phyloP scores from a whole-genome alignment of 2,113 vertebrate genomes.

The Nothocercus julius region DNA sequence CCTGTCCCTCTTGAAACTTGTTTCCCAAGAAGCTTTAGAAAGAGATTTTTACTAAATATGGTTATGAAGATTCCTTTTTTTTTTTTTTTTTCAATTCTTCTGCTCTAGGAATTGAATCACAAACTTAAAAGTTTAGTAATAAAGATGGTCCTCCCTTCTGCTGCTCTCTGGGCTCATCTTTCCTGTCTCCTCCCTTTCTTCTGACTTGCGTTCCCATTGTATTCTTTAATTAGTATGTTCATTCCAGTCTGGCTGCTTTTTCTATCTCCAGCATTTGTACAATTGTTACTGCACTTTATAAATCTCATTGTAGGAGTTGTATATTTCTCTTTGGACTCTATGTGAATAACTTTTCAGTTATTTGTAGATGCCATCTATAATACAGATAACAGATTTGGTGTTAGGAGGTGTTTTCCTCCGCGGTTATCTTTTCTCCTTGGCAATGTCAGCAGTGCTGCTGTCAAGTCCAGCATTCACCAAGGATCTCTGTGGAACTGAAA shows the following conservation, averaged over 20 bases:
- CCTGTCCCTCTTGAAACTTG: not conserved
- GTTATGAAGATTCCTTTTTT: not conserved
- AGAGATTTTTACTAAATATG: not conserved
- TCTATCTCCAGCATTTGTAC: not conserved
- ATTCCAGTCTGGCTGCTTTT: not conserved
- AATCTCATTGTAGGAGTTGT: not conserved
- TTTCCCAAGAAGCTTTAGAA: not conserved
- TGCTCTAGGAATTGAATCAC: not conserved
- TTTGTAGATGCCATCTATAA: not conserved
- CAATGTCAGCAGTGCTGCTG: not conserved
- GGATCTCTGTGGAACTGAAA: not conserved
- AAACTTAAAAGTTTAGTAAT: not conserved
- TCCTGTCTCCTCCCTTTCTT: not conserved
- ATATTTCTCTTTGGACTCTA: not conserved
- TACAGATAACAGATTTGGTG: not conserved
- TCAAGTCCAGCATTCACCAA: not conserved
- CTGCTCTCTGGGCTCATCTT: not conserved
- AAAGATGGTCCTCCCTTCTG: accelerated
- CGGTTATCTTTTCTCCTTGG: not conserved
- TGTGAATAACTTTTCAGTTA: not conserved
- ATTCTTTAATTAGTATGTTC: not conserved
- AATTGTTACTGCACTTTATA: not conserved
- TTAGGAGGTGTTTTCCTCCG: not conserved
- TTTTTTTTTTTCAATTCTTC: not conserved
- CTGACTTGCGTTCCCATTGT: not conserved